Conservation (phyloP, 2,797 vertebrate genomes). For the Oreortyx pictus region DNA sequence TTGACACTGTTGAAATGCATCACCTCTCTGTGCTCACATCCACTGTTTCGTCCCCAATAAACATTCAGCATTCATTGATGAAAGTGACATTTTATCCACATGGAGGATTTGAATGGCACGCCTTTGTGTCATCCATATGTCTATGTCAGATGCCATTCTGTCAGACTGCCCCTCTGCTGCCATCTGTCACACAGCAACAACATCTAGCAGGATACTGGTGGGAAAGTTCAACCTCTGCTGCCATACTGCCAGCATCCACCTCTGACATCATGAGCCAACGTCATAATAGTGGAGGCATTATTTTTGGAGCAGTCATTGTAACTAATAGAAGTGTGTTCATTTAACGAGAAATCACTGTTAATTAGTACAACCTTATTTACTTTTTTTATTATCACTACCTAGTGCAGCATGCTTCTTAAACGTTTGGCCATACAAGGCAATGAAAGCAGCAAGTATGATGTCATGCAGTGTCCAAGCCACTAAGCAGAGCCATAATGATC, state of each 20-base stretch:
- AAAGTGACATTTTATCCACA: background rate
- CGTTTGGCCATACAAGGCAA: accelerated
- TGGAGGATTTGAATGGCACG: background rate
- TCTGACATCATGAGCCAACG: background rate
- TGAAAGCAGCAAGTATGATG: background rate
- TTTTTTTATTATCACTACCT: background rate
- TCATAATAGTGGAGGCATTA: background rate
- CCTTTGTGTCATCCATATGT: background rate
- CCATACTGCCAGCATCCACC: too few relatives aligned
- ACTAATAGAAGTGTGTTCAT: background rate
- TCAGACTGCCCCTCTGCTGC: background rate
- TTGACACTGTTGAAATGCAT: background rate
- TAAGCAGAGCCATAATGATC: too few relatives aligned
- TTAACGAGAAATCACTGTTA: background rate
- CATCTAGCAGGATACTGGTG: background rate
- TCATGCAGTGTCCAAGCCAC: background rate
- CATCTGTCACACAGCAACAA: background rate
- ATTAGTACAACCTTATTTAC: too few relatives aligned
- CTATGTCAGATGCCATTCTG: background rate
- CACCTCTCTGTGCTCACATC: background rate
- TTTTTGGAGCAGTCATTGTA: background rate
- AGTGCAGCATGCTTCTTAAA: accelerated
- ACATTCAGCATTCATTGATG: background rate
- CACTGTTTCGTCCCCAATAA: background rate
- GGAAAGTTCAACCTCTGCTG: background rate